phyloP scores from a whole-genome alignment of 2,888 invertebrate genomes.

The Coenonympha glycerion region DNA sequence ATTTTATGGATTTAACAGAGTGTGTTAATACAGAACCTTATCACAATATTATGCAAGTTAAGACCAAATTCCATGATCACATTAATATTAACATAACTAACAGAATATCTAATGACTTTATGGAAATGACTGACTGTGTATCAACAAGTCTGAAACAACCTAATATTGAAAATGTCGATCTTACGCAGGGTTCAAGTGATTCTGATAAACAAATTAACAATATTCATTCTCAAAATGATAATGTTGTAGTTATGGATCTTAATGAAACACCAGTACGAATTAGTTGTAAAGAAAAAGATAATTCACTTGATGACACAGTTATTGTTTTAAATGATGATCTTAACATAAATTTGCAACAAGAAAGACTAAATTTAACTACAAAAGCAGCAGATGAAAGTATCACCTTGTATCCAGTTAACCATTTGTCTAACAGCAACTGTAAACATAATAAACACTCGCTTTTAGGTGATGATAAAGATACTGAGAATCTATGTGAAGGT shows the following conservation, averaged over 20 bases:
- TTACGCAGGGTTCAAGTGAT: constrained; percentile 34
- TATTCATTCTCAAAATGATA: constrained; percentile 2
- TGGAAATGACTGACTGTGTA: constrained; percentile 61
- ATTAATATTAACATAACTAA: constrained; percentile 37
- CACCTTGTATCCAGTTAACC: not conserved
- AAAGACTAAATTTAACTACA: not conserved
- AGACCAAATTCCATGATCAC: constrained; percentile 21
- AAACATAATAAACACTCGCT: not conserved
- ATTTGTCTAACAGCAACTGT: not conserved
- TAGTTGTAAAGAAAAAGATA: constrained; percentile 29
- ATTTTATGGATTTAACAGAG: constrained; percentile 47
- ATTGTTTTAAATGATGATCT: constrained; percentile 28
- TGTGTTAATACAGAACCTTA: constrained; percentile 35
- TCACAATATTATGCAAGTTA: constrained; percentile 7
- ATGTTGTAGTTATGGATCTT: constrained; percentile 15
- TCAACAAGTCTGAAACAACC: constrained; percentile 31
- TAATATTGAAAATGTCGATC: constrained; percentile 36
- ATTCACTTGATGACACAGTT: constrained; percentile 41
- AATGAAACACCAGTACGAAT: constrained; percentile 46
- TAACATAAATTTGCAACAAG: not conserved
- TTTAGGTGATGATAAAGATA: not conserved
- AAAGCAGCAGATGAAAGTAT: too few relatives aligned
- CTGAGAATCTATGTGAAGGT: constrained; percentile 2
- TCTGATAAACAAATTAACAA: constrained; percentile 10
- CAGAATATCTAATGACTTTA: constrained; percentile 49